Evolutionary conservation across 2,113 vertebrate genomes (phyloP).

Genomic region (Leptobrachium leishanense): DNA sequence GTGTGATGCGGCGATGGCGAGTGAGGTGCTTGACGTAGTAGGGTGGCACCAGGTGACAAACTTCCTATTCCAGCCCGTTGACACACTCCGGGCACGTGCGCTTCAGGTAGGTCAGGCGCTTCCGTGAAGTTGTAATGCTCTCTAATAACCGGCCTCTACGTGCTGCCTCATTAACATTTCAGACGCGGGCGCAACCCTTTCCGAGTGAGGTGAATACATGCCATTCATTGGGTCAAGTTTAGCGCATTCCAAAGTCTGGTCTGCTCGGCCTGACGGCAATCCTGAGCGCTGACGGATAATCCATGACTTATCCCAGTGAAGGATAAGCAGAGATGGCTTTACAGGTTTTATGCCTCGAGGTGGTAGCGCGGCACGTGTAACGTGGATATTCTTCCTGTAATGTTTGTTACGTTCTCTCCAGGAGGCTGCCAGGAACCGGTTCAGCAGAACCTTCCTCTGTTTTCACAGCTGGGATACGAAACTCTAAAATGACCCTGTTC

Average conservation of each 20-base stretch:
- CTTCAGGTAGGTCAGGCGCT: neutral
- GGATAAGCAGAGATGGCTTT: neutral
- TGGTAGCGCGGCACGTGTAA: neutral
- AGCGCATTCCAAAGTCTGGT: slow-evolving; percentile 1
- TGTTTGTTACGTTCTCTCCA: too few species aligned
- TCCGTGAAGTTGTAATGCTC: neutral
- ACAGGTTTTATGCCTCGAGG: neutral
- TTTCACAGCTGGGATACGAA: too few species aligned
- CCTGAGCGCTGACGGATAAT: neutral
- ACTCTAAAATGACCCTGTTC: too few species aligned
- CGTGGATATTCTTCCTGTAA: neutral
- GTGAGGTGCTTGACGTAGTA: neutral
- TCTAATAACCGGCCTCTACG: neutral
- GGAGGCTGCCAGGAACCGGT: too few species aligned
- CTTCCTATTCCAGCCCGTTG: neutral
- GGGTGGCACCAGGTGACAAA: neutral
- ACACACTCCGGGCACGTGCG: neutral
- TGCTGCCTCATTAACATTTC: slow-evolving; percentile 25
- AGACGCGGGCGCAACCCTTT: neutral
- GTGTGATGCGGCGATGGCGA: neutral
- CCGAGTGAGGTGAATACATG: neutral
- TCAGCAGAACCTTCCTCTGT: too few species aligned
- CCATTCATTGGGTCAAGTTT: neutral
- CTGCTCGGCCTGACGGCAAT: neutral
- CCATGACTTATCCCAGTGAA: neutral